phyloP scores from a whole-genome alignment of 2,113 vertebrate genomes.

The Scomber japonicus region DNA sequence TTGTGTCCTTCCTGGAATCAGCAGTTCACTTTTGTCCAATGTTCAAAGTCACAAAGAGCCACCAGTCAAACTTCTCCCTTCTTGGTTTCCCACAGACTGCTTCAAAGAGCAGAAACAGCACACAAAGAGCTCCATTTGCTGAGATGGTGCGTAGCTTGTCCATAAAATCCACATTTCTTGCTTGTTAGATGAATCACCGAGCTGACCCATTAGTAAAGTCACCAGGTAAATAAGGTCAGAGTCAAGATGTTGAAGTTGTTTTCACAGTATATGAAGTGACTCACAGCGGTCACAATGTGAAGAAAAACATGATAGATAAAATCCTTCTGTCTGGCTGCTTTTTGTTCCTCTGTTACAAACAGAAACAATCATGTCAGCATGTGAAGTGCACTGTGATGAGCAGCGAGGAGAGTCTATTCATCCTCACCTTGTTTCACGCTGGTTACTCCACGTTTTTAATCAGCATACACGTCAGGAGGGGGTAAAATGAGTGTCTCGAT shows the following conservation, averaged over 20 bases:
- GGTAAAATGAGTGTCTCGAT: constrained; percentile 72
- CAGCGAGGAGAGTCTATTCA: neutral
- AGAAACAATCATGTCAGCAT: constrained; percentile 8
- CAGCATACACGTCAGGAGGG: constrained; percentile 84
- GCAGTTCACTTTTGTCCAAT: neutral
- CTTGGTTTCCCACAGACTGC: constrained; percentile 6
- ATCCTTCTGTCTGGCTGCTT: constrained; percentile 9
- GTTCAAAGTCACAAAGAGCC: constrained; percentile 28
- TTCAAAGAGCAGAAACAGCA: constrained; percentile 5
- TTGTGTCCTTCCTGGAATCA: constrained; percentile 12
- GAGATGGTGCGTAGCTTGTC: neutral
- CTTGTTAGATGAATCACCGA: constrained; percentile 7
- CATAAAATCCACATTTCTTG: neutral
- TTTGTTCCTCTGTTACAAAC: constrained; percentile 8
- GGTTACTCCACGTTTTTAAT: constrained; percentile 39
- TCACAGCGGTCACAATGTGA: constrained; percentile 17
- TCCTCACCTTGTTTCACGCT: neutral
- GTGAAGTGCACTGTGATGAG: neutral
- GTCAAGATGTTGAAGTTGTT: constrained; percentile 24
- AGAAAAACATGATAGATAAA: neutral
- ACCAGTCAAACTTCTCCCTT: constrained; percentile 15
- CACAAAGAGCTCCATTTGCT: constrained; percentile 7
- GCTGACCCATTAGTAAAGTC: constrained; percentile 17
- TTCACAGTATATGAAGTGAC: constrained; percentile 22
- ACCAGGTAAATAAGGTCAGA: constrained; percentile 14